Evolutionary conservation across 37 sponge, comb jelly and placozoan genomes (phyloP).

Genomic region (Beroe ovata): DNA sequence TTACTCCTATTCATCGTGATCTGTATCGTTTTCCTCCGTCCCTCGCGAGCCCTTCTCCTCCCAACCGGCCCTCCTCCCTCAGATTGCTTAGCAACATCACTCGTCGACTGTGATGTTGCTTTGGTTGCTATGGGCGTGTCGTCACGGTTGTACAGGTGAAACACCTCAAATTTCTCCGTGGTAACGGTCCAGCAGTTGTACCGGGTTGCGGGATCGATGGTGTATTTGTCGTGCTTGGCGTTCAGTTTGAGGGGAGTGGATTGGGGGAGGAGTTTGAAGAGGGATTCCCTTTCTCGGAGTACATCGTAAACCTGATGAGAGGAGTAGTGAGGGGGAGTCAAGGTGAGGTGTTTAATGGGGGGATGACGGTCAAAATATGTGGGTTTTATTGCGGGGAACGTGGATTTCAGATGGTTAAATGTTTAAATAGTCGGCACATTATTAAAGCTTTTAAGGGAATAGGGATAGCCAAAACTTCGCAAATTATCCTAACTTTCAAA

Average conservation of each 20-base stretch:
- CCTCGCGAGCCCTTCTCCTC: neutral
- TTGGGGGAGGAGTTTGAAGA: slow-evolving; percentile 79
- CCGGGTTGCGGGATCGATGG: slow-evolving; percentile 88
- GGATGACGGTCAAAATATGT: neutral
- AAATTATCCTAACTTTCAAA: too few species aligned
- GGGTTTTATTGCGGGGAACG: too few species aligned
- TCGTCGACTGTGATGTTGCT: neutral
- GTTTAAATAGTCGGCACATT: too few species aligned
- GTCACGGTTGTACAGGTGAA: slow-evolving; percentile 58
- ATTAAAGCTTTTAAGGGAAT: too few species aligned
- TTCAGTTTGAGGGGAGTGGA: slow-evolving; percentile 75
- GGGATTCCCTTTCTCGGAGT: slow-evolving; percentile 5
- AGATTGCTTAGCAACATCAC: neutral
- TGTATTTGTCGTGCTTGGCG: slow-evolving; percentile 73
- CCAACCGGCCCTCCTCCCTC: neutral
- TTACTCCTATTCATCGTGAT: slow-evolving; percentile 19
- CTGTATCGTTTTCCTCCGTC: slow-evolving; percentile 47
- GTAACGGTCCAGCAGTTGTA: slow-evolving; percentile 32
- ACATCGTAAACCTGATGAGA: slow-evolving; percentile 32
- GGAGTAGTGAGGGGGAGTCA: too few species aligned
- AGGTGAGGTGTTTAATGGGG: too few species aligned
- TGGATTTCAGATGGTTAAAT: too few species aligned
- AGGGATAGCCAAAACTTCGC: too few species aligned
- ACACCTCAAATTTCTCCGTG: slow-evolving; percentile 40
- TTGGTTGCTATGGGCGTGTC: slow-evolving; percentile 13